Base-by-base conservation (phyloP, 2,113 vertebrate genomes). In the Ahaetulla prasina region DNA sequence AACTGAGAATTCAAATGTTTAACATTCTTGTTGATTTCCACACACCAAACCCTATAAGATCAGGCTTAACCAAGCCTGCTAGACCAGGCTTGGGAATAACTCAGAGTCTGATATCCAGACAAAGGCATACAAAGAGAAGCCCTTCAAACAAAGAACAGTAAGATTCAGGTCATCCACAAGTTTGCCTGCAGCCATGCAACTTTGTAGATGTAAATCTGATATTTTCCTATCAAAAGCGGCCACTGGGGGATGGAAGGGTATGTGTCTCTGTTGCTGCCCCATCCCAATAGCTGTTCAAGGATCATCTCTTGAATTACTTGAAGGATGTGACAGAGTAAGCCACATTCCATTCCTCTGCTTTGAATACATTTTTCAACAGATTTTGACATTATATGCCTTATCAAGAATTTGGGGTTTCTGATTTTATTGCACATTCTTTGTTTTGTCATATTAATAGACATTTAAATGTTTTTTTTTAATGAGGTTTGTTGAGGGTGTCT, bases 351-450 rank as follows among this genome's bases (percentile, higher is more conserved):
- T 95, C 93, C 85, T 63, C 57, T 88, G 39, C 88, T 95, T 93
- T 94, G 84, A 60, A 63, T 50, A n/a, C 63, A 54, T 49, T 88
- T 94, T 93, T 85, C 90, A 93, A 94, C 57, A 8, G 88, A 43
- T 39, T 91, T 87, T 92, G 3, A 91, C 89, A 16, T 92, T 94
- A 1, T 86, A 89, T 91, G 89, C 54, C 27, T 87, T 88, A 93
- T 94, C 95, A 94, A 27, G 55, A 90, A 93, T 27, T 52, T n/a
- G 89, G 10, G 89, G 1, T 95, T 95, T 94, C 92, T 89, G 94
- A 92, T 94, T 97, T 95, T 92, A 91, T 95, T 96, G 94, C 97
- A 96, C 96, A 95, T 95, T 94, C 94, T 87, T 95, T 93, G 53
- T 95, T 93, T 94, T 94, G 94, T 94, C 87, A 20, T 96, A 93